These are phyloP conservation scores for Diabrotica undecimpunctata DNA, from an alignment of 1,140 invertebrate species.

Conservation along the genomic window DNA sequence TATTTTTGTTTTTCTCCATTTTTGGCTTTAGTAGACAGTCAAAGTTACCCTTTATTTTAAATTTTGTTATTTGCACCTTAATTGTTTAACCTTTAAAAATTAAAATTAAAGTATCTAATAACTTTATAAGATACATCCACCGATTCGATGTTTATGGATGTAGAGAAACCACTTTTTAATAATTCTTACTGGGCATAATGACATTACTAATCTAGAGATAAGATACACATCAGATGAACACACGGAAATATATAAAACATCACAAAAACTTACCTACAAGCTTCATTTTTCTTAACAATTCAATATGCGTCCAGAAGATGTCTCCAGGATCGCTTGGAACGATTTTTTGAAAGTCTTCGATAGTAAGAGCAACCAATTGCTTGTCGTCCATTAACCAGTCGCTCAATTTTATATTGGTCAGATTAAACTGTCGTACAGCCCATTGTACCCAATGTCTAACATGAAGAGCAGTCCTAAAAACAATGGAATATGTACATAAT, in stretches of 20 bases:
- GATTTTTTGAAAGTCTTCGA: slow-evolving; percentile 68
- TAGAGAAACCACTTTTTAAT: too few relatives aligned
- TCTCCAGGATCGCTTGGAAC: slow-evolving; percentile 81
- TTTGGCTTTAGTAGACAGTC: too few relatives aligned
- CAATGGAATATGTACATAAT: slow-evolving; percentile 13
- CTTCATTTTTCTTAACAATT: slow-evolving; percentile 85
- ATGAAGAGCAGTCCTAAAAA: slow-evolving; percentile 65
- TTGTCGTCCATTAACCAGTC: slow-evolving; percentile 80
- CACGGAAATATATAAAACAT: background rate
- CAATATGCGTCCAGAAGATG: slow-evolving; percentile 92
- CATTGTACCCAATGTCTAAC: slow-evolving; percentile 88
- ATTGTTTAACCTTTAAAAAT: too few relatives aligned
- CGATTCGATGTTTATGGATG: too few relatives aligned
- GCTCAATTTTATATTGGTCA: slow-evolving; percentile 61
- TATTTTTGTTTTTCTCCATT: too few relatives aligned
- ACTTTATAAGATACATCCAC: too few relatives aligned
- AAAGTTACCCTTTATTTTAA: too few relatives aligned
- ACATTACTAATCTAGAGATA: too few relatives aligned
- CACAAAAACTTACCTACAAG: slow-evolving; percentile 73
- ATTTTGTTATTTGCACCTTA: too few relatives aligned
- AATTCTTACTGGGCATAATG: too few relatives aligned
- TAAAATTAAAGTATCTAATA: too few relatives aligned
- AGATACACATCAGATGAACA: background rate
- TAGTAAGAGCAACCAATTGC: slow-evolving; percentile 68
- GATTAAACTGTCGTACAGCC: slow-evolving; percentile 84